Evolutionary conservation across 2,113 vertebrate species (phyloP), one percentile per base, ranked within the genome.

Genomic region (Myotis lucifugus): DNA sequence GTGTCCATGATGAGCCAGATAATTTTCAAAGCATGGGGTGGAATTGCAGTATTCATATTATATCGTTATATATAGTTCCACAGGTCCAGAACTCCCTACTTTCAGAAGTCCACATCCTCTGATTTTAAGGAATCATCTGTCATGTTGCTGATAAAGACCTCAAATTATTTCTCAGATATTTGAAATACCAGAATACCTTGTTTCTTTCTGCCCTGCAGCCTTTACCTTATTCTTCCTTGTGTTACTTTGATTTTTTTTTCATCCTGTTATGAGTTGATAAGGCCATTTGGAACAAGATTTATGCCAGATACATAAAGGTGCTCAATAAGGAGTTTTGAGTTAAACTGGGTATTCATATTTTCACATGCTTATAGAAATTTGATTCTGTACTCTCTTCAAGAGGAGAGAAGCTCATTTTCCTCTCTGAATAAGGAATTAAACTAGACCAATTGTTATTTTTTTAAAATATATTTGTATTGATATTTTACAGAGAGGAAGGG

Each of bases 341-440:
- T 85, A 56, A 91, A 82, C 29, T 50, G 19, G 79, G 15, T 67
- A 29, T 85, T 93, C 15, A 19, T 32, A 77, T 21, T 93, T 81
- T 5, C 52, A 29, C 29, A 23, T 87, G 19, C 3, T 69, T 70
- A 64, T 7, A 87, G 37, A 85, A 77, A 88, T 73, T 52, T 95
- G 74, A 89, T 81, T 74, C 37, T 64, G 79, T 85, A n/a, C 74
- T 88, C 9, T 59, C 48, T 89, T 82, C 23, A 90, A 85, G 50
- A 93, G 27, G 40, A 88, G 40, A 78, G 46, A 23, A 79, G 29
- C 32, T 66, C 48, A 29, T 61, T 77, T 50, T 59, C 34, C 18
- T 94, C n/a, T 48, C 48, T 54, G 73, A 92, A 48, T 72, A 72
- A 90, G 29, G 9, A 86, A 69, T 85, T 77, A 67, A 94, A 74